Base-by-base conservation (phyloP, 2,888 invertebrate genomes). In the Charanyca ferruginea region DNA sequence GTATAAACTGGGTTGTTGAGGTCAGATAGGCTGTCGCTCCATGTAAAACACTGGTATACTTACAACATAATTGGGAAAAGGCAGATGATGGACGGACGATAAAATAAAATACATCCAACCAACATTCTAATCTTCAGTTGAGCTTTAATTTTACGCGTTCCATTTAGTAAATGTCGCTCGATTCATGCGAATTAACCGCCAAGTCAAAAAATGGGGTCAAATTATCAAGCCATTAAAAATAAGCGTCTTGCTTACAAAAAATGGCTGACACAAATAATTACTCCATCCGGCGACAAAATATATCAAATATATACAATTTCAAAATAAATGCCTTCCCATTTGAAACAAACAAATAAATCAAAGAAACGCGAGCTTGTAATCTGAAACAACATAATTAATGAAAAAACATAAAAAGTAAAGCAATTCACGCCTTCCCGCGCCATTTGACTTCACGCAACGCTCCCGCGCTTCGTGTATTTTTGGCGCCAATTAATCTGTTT, bases 401-500 rank as follows among this genome's bases (percentile, higher is more conserved):
- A 87, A 87, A 88, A 85, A 78, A 82, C 63, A 73, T 85, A 85
- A 88, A 88, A 87, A 87, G 79, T 75, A 67, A 71, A 78, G 71
- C 85, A 81, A 84, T 89, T 93, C 86, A 87, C 93, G 91, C 93
- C 93, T 93, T 88, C 85, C 83, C 90, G 93, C 85, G 82, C 85
- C 90, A 92, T 94, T 93, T 91, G 89, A 90, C 81, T 79, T 79
- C 86, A 88, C 88, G 92, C 89, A 77, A 83, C 89, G 90, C 85
- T 83, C 82, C 78, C 80, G 84, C 83, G 84, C 81, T 82, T 74
- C 76, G 64, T 73, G 79, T 89, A 90, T 90, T 91, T 91, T 88
- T 87, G 86, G 89, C 89, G 87, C 88, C 89, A 92, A 92, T 91
- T 91, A 91, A 87, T 84, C 66, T 82, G 82, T 83, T 84, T 77